Evolutionary conservation across 2,113 vertebrate species (phyloP).

Genomic region (Hemichromis elongatus): DNA sequence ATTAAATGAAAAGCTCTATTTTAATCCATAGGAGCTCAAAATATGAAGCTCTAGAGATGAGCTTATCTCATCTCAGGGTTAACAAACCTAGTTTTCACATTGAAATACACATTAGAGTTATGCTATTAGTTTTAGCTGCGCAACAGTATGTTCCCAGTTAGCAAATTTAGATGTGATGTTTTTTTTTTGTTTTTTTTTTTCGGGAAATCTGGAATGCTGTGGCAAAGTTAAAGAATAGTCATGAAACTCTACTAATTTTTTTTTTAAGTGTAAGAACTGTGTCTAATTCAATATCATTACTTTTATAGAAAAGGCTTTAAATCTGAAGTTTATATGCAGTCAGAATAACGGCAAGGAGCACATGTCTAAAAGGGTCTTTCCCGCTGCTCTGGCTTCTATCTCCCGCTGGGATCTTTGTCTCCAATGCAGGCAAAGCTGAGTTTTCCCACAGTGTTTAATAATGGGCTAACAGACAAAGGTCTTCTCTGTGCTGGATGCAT

Average conservation of each 20-base stretch:
- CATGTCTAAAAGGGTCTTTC: not conserved
- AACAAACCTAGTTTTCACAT: not conserved
- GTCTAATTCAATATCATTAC: not conserved
- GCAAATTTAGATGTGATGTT: not conserved
- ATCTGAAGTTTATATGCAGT: not conserved
- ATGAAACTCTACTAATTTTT: not conserved
- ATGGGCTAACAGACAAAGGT: slow-evolving; percentile 14
- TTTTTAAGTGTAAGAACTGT: not conserved
- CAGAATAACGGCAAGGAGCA: not conserved
- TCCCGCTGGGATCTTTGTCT: slow-evolving; percentile 29
- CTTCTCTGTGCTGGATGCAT: not conserved
- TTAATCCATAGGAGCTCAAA: not conserved
- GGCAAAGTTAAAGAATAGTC: not conserved
- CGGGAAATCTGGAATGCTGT: not conserved
- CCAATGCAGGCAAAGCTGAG: slow-evolving; percentile 12
- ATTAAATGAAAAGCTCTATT: not conserved
- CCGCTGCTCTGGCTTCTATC: not conserved
- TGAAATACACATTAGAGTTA: not conserved
- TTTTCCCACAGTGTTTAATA: slow-evolving; percentile 37
- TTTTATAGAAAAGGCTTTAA: not conserved
- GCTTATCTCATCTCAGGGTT: not conserved
- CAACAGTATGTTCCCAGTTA: not conserved
- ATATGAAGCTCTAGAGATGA: not conserved
- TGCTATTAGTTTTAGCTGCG: not conserved
- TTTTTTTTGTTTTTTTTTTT: not conserved